phyloP scores from a whole-genome alignment of 1,140 invertebrate genomes.

The Aphidius gifuensis region DNA sequence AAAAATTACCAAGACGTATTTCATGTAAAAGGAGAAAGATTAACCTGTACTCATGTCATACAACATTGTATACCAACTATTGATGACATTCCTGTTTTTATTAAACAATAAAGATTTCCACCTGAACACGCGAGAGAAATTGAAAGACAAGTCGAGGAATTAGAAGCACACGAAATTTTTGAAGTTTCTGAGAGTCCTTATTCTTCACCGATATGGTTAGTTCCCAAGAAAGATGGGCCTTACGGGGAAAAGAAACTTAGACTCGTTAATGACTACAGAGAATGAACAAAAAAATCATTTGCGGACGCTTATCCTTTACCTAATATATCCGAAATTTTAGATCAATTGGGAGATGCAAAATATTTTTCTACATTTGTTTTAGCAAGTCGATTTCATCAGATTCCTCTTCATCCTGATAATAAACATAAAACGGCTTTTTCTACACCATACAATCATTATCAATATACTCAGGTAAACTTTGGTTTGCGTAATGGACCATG shows the following conservation, averaged over 20 bases:
- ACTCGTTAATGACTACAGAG: background rate
- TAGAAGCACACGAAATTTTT: background rate
- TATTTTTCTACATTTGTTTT: background rate
- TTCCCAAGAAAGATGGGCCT: background rate
- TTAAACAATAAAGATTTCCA: background rate
- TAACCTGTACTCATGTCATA: background rate
- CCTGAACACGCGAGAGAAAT: background rate
- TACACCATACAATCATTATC: background rate
- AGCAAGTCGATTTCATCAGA: conserved; percentile 1
- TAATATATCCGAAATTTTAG: conserved; percentile 2
- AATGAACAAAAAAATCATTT: background rate
- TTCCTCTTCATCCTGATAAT: background rate
- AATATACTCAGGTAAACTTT: background rate
- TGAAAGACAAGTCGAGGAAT: background rate
- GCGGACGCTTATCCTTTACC: background rate
- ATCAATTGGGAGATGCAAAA: background rate
- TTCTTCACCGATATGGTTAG: background rate
- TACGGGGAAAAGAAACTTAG: background rate
- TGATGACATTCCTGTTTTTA: background rate
- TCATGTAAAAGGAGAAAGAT: background rate
- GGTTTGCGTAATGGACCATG: background rate
- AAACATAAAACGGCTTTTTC: background rate
- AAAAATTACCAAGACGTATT: background rate
- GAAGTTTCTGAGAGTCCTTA: background rate
- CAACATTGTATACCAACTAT: background rate